A percentile compares a stretch with the other conserved stretches of the same genome.
These are phyloP conservation scores for Zaprionus lineosus DNA, from an alignment of 2,888 invertebrate species.

Conservation along the genomic window DNA sequence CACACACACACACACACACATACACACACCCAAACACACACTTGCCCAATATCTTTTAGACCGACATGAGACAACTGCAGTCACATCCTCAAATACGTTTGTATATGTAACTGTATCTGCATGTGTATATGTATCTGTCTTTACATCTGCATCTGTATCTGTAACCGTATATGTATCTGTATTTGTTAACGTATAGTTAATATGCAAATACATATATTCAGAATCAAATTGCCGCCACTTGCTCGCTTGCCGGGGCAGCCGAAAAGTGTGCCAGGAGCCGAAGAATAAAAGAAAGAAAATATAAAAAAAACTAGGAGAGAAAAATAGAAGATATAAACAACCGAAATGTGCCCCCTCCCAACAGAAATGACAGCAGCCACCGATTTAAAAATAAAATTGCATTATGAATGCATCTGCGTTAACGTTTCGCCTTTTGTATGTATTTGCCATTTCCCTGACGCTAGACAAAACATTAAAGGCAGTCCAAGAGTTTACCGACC, in stretches of 20 bases:
- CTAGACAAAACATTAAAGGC: constrained; percentile 15
- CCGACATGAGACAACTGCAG: constrained; percentile 10
- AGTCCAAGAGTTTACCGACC: not conserved
- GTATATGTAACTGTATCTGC: too few relatives aligned
- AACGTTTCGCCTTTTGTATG: constrained; percentile 35
- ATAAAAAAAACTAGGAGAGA: not conserved
- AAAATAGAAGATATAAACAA: constrained; percentile 2
- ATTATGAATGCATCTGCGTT: constrained; percentile 66
- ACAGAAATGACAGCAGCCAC: constrained; percentile 53
- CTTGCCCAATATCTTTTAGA: constrained; percentile 6
- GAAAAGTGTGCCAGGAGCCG: constrained; percentile 66
- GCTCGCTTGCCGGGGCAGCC: constrained; percentile 32
- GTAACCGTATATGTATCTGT: too few relatives aligned
- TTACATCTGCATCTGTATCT: too few relatives aligned
- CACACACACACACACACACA: constrained; percentile 13
- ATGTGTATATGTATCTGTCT: too few relatives aligned
- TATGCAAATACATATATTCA: constrained; percentile 59
- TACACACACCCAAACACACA: constrained; percentile 2
- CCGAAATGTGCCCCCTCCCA: constrained; percentile 12
- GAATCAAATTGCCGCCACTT: constrained; percentile 74
- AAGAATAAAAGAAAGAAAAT: constrained; percentile 8
- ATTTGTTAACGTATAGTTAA: constrained; percentile 29
- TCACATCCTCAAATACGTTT: constrained; percentile 1
- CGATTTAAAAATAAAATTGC: constrained; percentile 76
- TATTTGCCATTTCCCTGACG: constrained; percentile 32